Evolutionary conservation across 92 coral and sea anemone species (phyloP).

Genomic region (Zoanthus solanderi): DNA sequence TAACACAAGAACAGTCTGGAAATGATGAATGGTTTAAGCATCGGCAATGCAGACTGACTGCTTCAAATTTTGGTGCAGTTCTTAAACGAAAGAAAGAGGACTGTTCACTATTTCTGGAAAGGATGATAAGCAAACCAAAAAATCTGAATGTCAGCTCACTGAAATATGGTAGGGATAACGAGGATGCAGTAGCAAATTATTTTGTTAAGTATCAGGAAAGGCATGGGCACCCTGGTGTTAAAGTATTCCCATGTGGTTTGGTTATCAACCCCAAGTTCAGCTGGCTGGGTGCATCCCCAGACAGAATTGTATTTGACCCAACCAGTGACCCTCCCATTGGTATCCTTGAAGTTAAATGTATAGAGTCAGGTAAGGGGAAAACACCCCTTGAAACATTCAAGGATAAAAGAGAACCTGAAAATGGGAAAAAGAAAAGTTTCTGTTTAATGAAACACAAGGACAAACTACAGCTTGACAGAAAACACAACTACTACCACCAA

Average conservation of each 20-base stretch:
- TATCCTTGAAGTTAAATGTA: constrained; percentile 68
- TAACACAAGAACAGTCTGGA: constrained; percentile 54
- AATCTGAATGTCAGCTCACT: constrained; percentile 65
- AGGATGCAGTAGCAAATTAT: constrained; percentile 53
- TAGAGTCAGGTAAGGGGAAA: constrained; percentile 78
- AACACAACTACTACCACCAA: constrained; percentile 64
- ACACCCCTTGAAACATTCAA: constrained; percentile 61
- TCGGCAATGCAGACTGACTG: constrained; percentile 64
- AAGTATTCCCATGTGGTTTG: constrained; percentile 72
- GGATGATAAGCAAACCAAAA: constrained; percentile 41
- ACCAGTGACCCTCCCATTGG: constrained; percentile 61
- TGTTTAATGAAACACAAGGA: constrained; percentile 27
- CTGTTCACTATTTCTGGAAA: constrained; percentile 64
- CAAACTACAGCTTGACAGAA: constrained; percentile 43
- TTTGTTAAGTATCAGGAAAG: constrained; percentile 60
- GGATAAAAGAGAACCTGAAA: constrained; percentile 60
- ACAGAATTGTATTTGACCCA: constrained; percentile 71
- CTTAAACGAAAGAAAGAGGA: constrained; percentile 60
- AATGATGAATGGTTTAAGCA: constrained; percentile 61
- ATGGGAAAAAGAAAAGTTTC: constrained; percentile 59
- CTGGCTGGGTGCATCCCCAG: constrained; percentile 77
- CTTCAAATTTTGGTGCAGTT: constrained; percentile 73
- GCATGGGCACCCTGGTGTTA: constrained; percentile 68
- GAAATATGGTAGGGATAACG: constrained; percentile 63
- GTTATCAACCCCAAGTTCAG: constrained; percentile 67